phyloP scores from a whole-genome alignment of 1,140 invertebrate genomes.

The Papilio aristodemus region DNA sequence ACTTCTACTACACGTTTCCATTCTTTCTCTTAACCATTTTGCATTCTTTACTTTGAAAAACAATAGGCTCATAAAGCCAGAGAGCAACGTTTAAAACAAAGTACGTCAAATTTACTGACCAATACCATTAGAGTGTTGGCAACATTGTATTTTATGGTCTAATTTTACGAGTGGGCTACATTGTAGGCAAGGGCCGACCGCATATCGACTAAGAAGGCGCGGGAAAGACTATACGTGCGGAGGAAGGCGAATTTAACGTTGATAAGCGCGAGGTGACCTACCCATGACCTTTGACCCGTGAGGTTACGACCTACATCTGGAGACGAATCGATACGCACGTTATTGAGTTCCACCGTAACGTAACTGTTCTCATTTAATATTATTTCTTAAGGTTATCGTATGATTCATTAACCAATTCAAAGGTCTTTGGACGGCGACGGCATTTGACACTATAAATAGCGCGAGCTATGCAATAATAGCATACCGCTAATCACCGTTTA shows the following conservation, averaged over 20 bases:
- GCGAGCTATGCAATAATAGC: slow-evolving; percentile 14
- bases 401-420: slow-evolving; percentile 38
- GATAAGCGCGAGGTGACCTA: slow-evolving; percentile 57
- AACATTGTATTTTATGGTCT: slow-evolving; percentile 42
- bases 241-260: slow-evolving; percentile 33
- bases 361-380: slow-evolving; percentile 35
- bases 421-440: slow-evolving; percentile 15
- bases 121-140: slow-evolving; percentile 33
- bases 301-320: slow-evolving; percentile 66
- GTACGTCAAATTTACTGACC: slow-evolving; percentile 33
- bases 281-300: slow-evolving; percentile 73
- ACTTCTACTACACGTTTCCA: not conserved
- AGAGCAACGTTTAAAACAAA: slow-evolving; percentile 15
- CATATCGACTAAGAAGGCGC: slow-evolving; percentile 14
- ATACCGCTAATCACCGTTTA: slow-evolving; percentile 9
- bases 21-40: slow-evolving; percentile 24
- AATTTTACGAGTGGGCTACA: slow-evolving; percentile 38
- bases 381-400: not conserved
- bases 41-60: slow-evolving; percentile 34
- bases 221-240: slow-evolving; percentile 8
- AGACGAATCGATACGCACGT: slow-evolving; percentile 62
- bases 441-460: slow-evolving; percentile 9
- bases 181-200: slow-evolving; percentile 32
- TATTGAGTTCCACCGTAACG: slow-evolving; percentile 26
- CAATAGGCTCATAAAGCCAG: slow-evolving; percentile 26